Base-by-base conservation (phyloP, 2,797 vertebrate species). In the Enteromius paludinosus region DNA sequence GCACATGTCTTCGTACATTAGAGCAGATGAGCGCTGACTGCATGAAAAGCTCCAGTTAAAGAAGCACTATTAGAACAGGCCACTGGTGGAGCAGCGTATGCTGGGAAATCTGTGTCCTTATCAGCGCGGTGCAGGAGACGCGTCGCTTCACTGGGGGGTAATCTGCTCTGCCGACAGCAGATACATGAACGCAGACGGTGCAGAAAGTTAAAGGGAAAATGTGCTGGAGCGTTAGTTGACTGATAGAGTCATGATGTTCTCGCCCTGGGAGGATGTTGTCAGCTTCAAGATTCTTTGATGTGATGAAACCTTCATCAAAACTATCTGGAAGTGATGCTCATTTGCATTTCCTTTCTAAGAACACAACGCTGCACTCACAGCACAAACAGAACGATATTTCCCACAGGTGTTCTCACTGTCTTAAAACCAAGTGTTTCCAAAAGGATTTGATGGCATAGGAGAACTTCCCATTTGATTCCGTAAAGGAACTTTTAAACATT, bases 61-160 rank as follows among this genome's bases (percentile, higher is more conserved):
- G 72, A 74, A 54, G 45, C 9, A 20, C 79, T 81, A 69, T 79
- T 76, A 77, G 77, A 81, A 70, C 73, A 23, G 78, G 82, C 74
- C 47, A 30, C 35, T 73, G 79, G 81, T 83, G 62, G 78, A 70
- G 30, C 18, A 61, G 69, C 71, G 43, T 56, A 62, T 80, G 86
- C 18, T 61, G 74, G 52, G 85, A 81, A 54, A 79, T 86, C 52
- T 77, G 81, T 59, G 85, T 93, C 90, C 90, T 96, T 95, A 95
- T 95, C 92, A 90, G 83, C 87, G 76, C 87, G 87, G 92, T 78
- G 86, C 94, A 96, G 93, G 87, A 93, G 92, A 92, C 89, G 41
- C 59, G 7, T 9, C 79, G 88, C 85, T 87, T 91, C 91, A 83
- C 90, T 86, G 84, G 88, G 89, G 92, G 88, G 89, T 93, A 93